A percentile compares a stretch with the other conserved stretches of the same genome.
Conservation (phyloP, 2,888 invertebrate species). For the Auanema freiburgensis region DNA sequence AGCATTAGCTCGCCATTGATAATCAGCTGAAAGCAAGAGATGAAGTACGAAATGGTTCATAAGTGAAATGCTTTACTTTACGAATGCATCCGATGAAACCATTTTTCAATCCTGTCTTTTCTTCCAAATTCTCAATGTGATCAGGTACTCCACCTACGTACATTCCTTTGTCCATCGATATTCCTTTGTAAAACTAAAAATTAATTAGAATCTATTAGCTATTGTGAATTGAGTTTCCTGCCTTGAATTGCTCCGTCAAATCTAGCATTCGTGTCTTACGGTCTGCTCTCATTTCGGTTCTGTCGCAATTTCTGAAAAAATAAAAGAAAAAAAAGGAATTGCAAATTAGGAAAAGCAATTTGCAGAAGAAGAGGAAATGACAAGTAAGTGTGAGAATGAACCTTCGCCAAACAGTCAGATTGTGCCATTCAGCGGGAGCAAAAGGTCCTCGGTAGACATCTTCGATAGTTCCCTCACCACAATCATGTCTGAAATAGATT, state of each 20-base stretch:
- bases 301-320: conserved; percentile 29
- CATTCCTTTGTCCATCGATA: conserved; percentile 45
- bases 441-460: conserved; percentile 49
- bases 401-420: conserved; percentile 34
- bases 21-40: conserved; percentile 21
- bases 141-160: conserved; percentile 48
- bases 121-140: conserved; percentile 39
- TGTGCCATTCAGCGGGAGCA: conserved; percentile 42
- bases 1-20: conserved; percentile 41
- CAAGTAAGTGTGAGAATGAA: background rate
- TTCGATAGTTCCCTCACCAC: conserved; percentile 49
- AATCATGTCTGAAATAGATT: conserved; percentile 35
- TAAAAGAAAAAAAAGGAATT: background rate
- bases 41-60: background rate
- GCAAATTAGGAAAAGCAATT: background rate
- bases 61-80: conserved; percentile 25
- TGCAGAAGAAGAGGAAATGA: no score
- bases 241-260: conserved; percentile 36
- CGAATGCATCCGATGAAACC: conserved; percentile 44
- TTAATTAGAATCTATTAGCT: background rate
- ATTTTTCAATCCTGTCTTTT: conserved; percentile 31
- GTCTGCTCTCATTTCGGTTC: conserved; percentile 34
- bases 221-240: conserved; percentile 1
- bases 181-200: conserved; percentile 48
- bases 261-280: conserved; percentile 25